Percentiles rank a stretch among this genome's conserved stretches.
Evolutionary conservation across 2,113 vertebrate genomes (phyloP).

Genomic region (Rhinogobius similis): DNA sequence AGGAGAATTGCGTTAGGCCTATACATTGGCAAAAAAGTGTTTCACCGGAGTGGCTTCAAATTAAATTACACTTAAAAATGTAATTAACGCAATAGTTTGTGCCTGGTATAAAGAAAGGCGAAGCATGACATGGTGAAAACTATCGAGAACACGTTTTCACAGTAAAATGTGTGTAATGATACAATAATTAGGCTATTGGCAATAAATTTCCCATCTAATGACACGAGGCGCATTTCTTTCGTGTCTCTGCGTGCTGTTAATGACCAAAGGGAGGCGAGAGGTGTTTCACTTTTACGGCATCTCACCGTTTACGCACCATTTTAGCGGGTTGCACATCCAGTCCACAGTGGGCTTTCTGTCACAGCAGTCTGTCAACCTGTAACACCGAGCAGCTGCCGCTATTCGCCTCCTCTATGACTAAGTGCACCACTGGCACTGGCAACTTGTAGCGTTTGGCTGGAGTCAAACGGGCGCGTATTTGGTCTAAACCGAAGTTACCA

Average conservation of each 20-base stretch:
- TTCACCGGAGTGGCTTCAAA: constrained; percentile 26
- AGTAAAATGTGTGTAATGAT: constrained; percentile 41
- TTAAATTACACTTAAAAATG: constrained; percentile 32
- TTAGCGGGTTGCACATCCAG: constrained; percentile 21
- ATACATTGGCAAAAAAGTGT: constrained; percentile 22
- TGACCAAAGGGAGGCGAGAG: constrained; percentile 33
- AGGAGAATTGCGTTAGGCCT: constrained; percentile 1
- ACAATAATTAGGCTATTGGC: constrained; percentile 52
- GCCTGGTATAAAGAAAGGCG: constrained; percentile 7
- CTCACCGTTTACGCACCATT: constrained; percentile 25
- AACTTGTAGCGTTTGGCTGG: constrained; percentile 49
- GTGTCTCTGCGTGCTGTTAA: constrained; percentile 37
- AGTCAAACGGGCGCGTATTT: neutral
- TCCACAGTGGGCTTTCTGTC: constrained; percentile 21
- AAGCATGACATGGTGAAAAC: constrained; percentile 16
- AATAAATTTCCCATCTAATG: constrained; percentile 18
- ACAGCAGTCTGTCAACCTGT: constrained; percentile 62
- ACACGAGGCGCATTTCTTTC: constrained; percentile 20
- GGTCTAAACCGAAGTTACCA: neutral
- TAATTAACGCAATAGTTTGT: constrained; percentile 47
- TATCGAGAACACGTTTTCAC: constrained; percentile 55
- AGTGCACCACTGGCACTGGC: constrained; percentile 27
- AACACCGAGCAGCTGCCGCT: constrained; percentile 45
- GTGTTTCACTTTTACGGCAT: constrained; percentile 41
- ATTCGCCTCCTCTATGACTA: constrained; percentile 7